Percentiles rank a stretch among this genome's conserved stretches.
phyloP scores from a whole-genome alignment of 1,140 invertebrate species.

The Lethrus apterus region DNA sequence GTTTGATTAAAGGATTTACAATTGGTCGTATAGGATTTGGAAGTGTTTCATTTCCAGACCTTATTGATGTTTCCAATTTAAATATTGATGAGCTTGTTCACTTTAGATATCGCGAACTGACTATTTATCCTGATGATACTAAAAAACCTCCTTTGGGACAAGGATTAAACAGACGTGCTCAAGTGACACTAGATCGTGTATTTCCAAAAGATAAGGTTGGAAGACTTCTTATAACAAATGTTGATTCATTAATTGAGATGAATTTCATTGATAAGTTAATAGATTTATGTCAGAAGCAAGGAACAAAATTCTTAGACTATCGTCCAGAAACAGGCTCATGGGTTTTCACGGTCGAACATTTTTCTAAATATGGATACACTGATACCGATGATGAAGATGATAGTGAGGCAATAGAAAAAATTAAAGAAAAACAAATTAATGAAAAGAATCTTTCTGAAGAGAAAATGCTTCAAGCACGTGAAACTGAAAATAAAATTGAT shows the following conservation, averaged over 20 bases:
- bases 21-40: constrained; percentile 88
- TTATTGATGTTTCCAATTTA: constrained; percentile 77
- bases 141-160: constrained; percentile 70
- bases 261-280: constrained; percentile 84
- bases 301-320: constrained; percentile 90
- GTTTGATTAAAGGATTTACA: constrained; percentile 81
- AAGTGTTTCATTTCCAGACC: constrained; percentile 81
- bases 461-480: neutral
- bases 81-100: constrained; percentile 82
- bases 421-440: neutral
- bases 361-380: constrained; percentile 91
- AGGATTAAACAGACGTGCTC: constrained; percentile 85
- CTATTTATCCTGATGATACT: constrained; percentile 62
- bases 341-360: constrained; percentile 91
- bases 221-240: constrained; percentile 72
- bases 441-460: neutral
- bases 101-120: constrained; percentile 69
- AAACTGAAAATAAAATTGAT: neutral
- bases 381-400: constrained; percentile 81
- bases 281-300: constrained; percentile 74
- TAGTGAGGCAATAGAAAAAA: neutral
- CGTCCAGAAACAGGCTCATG: constrained; percentile 91
- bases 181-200: constrained; percentile 88
- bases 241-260: constrained; percentile 67
- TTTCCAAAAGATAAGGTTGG: constrained; percentile 90